Evolutionary conservation across 2,888 invertebrate genomes (phyloP), one percentile per base, ranked within the genome.

Genomic region (Tachina lurida): DNA sequence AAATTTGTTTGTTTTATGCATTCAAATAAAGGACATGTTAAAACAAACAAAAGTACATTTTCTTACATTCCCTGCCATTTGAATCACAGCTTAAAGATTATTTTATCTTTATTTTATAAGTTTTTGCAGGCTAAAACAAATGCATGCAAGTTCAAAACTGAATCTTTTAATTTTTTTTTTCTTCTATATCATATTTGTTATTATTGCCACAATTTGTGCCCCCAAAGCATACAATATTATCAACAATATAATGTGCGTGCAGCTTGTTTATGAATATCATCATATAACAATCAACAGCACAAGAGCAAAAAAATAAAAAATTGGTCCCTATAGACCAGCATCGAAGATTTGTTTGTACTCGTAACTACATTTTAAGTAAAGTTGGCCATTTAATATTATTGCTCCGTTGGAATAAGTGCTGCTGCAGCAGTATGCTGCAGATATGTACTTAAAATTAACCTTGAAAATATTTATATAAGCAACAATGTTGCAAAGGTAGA

Each of bases 231-330:
- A 82, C 70, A 84, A 84, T 81, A 84, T 86, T 87, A 87, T 85
- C 85, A 82, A 87, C 80, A 87, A 87, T 74, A 87, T 78, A 58
- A 87, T 87, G 88, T 91, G 91, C 91, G 90, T 90, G 91, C 88
- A 91, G 88, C 89, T 91, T 89, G 89, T 90, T 91, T 85, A 82
- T 78, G 90, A 90, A 88, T 80, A 75, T 78, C 68, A 65, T 63
- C 63, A 65, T 77, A 45, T 77, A 45, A 47, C 13, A 70, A 65
- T 67, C 71, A 65, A 52, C 60, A 73, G 60, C 47, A 65, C 3
- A 31, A 77, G 43, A 31, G 19, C 31, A 58, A 62, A n/a, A 62
- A 68, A 31, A 17, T 54, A 47, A 22, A 22, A 47, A 58, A 62
- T 17, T 41, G 39, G 10, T 43, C 22, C 49, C 43, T 31, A 49